phyloP scores from a whole-genome alignment of 2,113 vertebrate genomes.

The Psephotus haematonotus region DNA sequence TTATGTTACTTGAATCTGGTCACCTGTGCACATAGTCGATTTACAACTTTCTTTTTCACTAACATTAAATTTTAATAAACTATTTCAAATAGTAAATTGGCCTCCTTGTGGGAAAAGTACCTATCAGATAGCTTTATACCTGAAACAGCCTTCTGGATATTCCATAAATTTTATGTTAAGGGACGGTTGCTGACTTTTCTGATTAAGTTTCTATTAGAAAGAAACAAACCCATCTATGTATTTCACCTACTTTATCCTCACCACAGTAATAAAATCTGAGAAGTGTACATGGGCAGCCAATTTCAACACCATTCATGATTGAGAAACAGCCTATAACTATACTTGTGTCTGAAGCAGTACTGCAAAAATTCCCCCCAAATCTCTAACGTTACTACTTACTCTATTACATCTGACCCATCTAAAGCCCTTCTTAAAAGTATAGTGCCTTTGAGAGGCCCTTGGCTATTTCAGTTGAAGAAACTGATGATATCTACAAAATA shows the following conservation, averaged over 20 bases:
- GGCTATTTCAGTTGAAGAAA: not conserved
- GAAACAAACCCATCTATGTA: not conserved
- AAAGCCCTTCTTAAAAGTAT: not conserved
- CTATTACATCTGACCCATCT: not conserved
- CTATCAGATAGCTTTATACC: not conserved
- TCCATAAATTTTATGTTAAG: not conserved
- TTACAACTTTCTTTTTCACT: not conserved
- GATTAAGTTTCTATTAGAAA: not conserved
- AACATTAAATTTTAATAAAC: not conserved
- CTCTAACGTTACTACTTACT: not conserved
- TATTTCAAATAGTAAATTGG: not conserved
- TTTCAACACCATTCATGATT: not conserved
- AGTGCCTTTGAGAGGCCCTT: not conserved
- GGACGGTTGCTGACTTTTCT: not conserved
- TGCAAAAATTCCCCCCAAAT: not conserved
- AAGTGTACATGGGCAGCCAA: not conserved
- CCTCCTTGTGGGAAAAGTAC: not conserved
- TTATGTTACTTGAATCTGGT: not conserved
- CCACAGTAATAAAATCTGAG: not conserved
- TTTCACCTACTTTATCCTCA: not conserved
- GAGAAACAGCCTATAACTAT: not conserved
- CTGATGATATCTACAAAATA: not conserved
- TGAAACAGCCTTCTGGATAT: not conserved
- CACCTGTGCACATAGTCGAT: not conserved
- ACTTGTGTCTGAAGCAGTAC: not conserved